Conservation (phyloP, 2,113 vertebrate species). For the Dascyllus trimaculatus region DNA sequence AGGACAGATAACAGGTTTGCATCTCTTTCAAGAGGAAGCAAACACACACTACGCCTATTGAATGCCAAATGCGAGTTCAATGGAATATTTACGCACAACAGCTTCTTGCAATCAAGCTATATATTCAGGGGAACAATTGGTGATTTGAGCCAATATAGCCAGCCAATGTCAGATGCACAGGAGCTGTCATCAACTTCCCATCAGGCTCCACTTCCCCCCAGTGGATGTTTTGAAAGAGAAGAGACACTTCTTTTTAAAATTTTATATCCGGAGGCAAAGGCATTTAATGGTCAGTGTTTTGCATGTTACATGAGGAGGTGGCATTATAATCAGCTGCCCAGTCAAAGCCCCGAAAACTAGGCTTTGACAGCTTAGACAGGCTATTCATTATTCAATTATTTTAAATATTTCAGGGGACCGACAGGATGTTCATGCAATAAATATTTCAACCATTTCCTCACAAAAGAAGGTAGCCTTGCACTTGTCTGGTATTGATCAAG, state of each 20-base stretch:
- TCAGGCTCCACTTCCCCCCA: constrained; percentile 69
- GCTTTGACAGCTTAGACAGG: constrained; percentile 45
- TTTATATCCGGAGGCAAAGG: constrained; percentile 67
- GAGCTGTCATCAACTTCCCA: constrained; percentile 73
- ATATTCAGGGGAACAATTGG: constrained; percentile 39
- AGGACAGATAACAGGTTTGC: constrained; percentile 47
- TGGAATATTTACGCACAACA: constrained; percentile 16
- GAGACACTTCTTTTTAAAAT: constrained; percentile 61
- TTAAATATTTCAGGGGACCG: constrained; percentile 82
- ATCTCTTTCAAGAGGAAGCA: constrained; percentile 43
- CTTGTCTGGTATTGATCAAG: constrained; percentile 72
- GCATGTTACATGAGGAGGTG: constrained; percentile 54
- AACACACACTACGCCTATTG: constrained; percentile 28
- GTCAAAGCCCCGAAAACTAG: constrained; percentile 9
- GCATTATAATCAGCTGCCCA: constrained; percentile 33
- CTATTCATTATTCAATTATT: constrained; percentile 82
- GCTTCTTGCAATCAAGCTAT: constrained; percentile 28
- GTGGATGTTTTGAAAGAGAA: constrained; percentile 59
- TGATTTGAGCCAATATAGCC: constrained; percentile 51
- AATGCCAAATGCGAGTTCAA: constrained; percentile 58
- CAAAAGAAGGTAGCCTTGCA: constrained; percentile 63
- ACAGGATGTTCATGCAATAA: constrained; percentile 74
- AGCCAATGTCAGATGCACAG: constrained; percentile 51
- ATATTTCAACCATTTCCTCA: constrained; percentile 76
- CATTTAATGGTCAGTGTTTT: constrained; percentile 73